Evolutionary conservation across 2,888 invertebrate genomes (phyloP).

Genomic region (Sialis lutaria): DNA sequence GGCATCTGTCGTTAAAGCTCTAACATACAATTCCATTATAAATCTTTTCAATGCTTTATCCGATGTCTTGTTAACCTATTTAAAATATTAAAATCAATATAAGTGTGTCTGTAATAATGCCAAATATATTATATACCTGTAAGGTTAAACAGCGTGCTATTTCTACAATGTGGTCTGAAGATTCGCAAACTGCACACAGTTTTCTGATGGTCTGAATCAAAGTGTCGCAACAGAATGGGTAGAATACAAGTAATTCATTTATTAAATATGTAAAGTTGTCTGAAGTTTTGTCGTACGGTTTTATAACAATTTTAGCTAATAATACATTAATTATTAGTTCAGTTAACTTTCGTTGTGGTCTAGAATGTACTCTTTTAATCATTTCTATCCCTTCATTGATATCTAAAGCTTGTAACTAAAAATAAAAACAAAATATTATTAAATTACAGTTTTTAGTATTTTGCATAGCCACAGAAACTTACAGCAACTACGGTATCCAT

Average conservation of each 20-base stretch:
- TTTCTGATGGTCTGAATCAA: not conserved
- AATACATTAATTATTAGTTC: not conserved
- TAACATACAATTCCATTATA: constrained; percentile 53
- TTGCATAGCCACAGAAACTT: not conserved
- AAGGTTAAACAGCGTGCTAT: not conserved
- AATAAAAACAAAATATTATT: constrained; percentile 9
- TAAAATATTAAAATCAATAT: constrained; percentile 8
- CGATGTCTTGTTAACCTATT: constrained; percentile 26
- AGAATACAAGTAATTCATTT: not conserved
- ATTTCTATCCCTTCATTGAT: constrained; percentile 34
- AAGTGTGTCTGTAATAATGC: not conserved
- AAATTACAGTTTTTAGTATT: no score
- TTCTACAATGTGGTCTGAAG: not conserved
- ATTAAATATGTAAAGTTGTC: not conserved
- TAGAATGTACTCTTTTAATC: constrained; percentile 29
- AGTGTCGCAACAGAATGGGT: not conserved
- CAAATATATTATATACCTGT: not conserved
- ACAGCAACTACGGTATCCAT: not conserved
- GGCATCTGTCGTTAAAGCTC: constrained; percentile 58
- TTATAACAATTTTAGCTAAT: not conserved
- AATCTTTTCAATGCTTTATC: constrained; percentile 39
- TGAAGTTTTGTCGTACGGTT: not conserved
- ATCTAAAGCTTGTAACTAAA: constrained; percentile 34
- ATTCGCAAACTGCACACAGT: not conserved
- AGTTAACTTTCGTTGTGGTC: constrained; percentile 22